Percentiles rank a stretch among this genome's conserved stretches.
Evolutionary conservation across 1,140 invertebrate species (phyloP).

Genomic region (Aleiodes sp.): DNA sequence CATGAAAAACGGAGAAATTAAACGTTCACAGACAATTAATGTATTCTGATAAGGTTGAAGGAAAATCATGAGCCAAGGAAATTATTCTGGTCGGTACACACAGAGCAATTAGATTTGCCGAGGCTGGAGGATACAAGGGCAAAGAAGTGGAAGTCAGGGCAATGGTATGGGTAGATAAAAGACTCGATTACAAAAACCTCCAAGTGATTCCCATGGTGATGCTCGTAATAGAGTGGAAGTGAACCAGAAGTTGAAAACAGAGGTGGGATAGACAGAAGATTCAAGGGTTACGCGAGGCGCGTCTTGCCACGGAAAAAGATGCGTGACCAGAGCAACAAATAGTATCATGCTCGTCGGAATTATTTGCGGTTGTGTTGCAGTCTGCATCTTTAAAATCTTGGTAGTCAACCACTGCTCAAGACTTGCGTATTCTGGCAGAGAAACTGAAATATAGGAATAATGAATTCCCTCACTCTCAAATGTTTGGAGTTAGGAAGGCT

Average conservation of each 20-base stretch:
- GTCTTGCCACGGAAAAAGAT: slow-evolving; percentile 5
- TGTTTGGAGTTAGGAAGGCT: too few relatives aligned
- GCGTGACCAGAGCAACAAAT: slow-evolving; percentile 24
- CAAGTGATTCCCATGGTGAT: slow-evolving; percentile 11
- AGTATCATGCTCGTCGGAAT: background rate
- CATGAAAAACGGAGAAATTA: background rate
- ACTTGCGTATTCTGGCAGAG: background rate
- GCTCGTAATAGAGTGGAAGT: background rate
- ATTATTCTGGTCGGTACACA: slow-evolving; percentile 9
- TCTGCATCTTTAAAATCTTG: slow-evolving; percentile 30
- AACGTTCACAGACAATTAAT: background rate
- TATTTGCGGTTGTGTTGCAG: background rate
- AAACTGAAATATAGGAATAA: background rate
- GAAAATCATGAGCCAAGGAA: background rate
- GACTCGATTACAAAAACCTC: slow-evolving; percentile 20
- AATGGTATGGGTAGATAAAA: background rate
- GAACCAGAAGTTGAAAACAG: background rate
- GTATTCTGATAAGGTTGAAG: background rate
- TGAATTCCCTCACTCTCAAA: background rate
- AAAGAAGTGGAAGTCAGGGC: background rate
- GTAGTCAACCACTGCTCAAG: background rate
- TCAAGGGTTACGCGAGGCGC: background rate
- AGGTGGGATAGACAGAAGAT: background rate
- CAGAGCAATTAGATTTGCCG: slow-evolving; percentile 18
- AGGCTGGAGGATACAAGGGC: slow-evolving; percentile 4